Conservation (phyloP, 2,888 invertebrate genomes). For the Liodrosophila aerea region DNA sequence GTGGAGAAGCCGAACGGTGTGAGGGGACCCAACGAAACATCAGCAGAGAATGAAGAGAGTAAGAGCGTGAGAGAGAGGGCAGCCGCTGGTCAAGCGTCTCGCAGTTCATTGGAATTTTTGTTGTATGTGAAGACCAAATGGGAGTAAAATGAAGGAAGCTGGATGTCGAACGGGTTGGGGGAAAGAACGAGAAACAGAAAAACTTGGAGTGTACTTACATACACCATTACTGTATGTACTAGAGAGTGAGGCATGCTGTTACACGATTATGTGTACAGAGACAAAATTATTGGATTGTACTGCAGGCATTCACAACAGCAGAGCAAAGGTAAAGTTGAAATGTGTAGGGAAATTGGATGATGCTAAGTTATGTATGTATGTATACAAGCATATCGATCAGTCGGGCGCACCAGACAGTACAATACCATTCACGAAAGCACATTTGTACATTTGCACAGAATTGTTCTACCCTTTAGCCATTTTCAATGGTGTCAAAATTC, state of each 20-base stretch:
- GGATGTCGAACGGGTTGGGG: slow-evolving; percentile 5
- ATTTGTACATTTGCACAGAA: too few relatives aligned
- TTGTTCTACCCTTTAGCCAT: too few relatives aligned
- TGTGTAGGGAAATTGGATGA: too few relatives aligned
- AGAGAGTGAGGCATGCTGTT: slow-evolving; percentile 12
- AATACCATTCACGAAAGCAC: too few relatives aligned
- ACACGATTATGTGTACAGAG: slow-evolving; percentile 4
- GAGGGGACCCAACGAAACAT: background rate
- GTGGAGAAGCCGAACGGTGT: slow-evolving; percentile 15
- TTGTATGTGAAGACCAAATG: slow-evolving; percentile 44
- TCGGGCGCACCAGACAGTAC: too few relatives aligned
- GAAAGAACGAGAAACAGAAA: slow-evolving; percentile 24
- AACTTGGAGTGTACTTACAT: slow-evolving; percentile 24
- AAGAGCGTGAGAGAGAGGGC: background rate
- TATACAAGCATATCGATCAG: too few relatives aligned
- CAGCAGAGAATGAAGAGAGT: slow-evolving; percentile 18
- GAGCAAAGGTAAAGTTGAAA: too few relatives aligned
- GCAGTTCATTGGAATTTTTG: slow-evolving; percentile 52
- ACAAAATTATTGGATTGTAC: slow-evolving; percentile 8
- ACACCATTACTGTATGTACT: slow-evolving; percentile 8
- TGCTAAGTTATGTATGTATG: too few relatives aligned
- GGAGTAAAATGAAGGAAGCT: slow-evolving; percentile 38
- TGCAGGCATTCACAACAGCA: too few relatives aligned
- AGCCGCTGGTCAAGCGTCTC: slow-evolving; percentile 46
- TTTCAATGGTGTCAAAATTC: too few relatives aligned